These are phyloP conservation scores for Spermophilus dauricus DNA, from an alignment of 2,113 vertebrate genomes.

Conservation along the genomic window DNA sequence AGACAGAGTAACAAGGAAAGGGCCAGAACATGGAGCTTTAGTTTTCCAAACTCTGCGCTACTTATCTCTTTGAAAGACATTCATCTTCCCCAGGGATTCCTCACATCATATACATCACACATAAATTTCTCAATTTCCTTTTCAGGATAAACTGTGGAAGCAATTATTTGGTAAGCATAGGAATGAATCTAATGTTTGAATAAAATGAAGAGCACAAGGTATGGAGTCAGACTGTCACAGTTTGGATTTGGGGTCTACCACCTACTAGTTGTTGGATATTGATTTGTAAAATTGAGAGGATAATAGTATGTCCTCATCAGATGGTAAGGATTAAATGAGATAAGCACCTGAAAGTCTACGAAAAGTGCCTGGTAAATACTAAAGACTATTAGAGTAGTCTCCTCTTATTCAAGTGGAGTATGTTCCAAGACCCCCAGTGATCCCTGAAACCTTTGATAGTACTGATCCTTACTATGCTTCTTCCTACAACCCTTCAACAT, in stretches of 20 bases:
- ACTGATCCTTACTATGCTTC: no score
- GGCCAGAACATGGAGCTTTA: not conserved
- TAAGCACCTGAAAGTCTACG: fast-evolving
- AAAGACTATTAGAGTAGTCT: not conserved
- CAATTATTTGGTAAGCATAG: not conserved
- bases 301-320: fast-evolving
- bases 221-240: not conserved
- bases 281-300: not conserved
- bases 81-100: not conserved
- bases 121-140: not conserved
- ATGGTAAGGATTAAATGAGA: not conserved
- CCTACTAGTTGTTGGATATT: not conserved
- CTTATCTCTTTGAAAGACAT: not conserved
- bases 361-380: not conserved
- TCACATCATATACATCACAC: not conserved
- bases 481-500: no score
- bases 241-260: not conserved
- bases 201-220: not conserved
- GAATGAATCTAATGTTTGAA: not conserved
- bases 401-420: not conserved
- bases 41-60: not conserved
- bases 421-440: not conserved
- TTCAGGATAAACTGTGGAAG: not conserved
- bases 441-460: not conserved
- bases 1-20: not conserved